Conservation (phyloP, 2,888 invertebrate genomes). For the Helicoverpa assulta region DNA sequence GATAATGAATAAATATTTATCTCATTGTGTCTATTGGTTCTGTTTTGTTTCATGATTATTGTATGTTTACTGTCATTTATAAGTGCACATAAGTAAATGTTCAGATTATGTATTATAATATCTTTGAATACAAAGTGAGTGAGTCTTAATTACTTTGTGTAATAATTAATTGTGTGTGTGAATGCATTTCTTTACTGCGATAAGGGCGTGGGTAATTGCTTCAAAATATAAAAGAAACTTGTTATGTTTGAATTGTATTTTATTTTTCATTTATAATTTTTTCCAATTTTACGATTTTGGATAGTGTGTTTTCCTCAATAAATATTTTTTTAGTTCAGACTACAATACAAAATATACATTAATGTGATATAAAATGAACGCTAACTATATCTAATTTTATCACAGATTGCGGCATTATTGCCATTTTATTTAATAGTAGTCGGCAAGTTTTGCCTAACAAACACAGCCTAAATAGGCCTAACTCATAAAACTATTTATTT, state of each 20-base stretch:
- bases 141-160: not conserved
- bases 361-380: conserved; percentile 76
- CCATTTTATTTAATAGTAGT: conserved; percentile 82
- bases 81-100: not conserved
- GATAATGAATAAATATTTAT: too few species aligned
- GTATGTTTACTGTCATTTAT: not conserved
- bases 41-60: not conserved
- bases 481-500: conserved; percentile 66
- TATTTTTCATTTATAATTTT: conserved; percentile 81
- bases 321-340: conserved; percentile 83
- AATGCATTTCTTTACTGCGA: conserved; percentile 7
- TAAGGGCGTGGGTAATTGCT: conserved; percentile 27
- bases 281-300: conserved; percentile 79
- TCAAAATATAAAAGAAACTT: conserved; percentile 61
- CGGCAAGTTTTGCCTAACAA: conserved; percentile 82
- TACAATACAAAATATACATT: conserved; percentile 85
- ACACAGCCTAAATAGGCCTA: conserved; percentile 84
- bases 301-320: conserved; percentile 82
- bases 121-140: not conserved
- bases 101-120: not conserved
- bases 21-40: not conserved
- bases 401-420: conserved; percentile 87
- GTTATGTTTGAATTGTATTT: conserved; percentile 81
- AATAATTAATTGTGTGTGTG: conserved; percentile 6
- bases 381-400: conserved; percentile 85